Evolutionary conservation across 2,797 vertebrate species (phyloP).

Genomic region (Lacerta viridis): DNA sequence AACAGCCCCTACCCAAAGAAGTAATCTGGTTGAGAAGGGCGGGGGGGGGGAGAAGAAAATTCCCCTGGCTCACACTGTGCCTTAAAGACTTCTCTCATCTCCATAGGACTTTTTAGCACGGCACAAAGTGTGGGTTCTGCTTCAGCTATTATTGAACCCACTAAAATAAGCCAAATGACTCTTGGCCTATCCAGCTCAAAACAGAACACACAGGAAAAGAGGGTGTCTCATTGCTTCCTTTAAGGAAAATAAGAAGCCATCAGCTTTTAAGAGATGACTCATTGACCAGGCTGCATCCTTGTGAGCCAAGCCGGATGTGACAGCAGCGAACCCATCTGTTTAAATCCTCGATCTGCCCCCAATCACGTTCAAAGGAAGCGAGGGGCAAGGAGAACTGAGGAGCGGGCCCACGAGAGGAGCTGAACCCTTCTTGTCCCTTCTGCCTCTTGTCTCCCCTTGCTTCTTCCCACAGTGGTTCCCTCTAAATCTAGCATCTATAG

Average conservation of each 20-base stretch:
- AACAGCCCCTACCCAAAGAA: not conserved
- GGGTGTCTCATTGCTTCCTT: not conserved
- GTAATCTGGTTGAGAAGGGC: too few species aligned
- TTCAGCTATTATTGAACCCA: not conserved
- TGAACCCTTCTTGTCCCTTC: not conserved
- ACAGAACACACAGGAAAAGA: not conserved
- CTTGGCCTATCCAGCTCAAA: too few species aligned
- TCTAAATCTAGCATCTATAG: not conserved
- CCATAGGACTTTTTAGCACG: not conserved
- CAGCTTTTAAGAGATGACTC: constrained; percentile 2
- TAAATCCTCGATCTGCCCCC: not conserved
- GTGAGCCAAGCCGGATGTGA: not conserved
- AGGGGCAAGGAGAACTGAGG: too few species aligned
- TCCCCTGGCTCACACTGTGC: not conserved
- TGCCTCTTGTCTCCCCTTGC: not conserved
- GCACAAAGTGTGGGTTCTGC: not conserved
- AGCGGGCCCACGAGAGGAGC: not conserved
- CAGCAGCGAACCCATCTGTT: not conserved
- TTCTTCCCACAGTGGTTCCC: not conserved
- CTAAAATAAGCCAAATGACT: not conserved
- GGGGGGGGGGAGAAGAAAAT: too few species aligned
- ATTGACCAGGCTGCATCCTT: not conserved
- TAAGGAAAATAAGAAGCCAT: not conserved
- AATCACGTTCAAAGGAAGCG: not conserved
- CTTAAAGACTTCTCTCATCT: not conserved